Conservation (phyloP, 2,113 vertebrate species). For the Menura novaehollandiae region DNA sequence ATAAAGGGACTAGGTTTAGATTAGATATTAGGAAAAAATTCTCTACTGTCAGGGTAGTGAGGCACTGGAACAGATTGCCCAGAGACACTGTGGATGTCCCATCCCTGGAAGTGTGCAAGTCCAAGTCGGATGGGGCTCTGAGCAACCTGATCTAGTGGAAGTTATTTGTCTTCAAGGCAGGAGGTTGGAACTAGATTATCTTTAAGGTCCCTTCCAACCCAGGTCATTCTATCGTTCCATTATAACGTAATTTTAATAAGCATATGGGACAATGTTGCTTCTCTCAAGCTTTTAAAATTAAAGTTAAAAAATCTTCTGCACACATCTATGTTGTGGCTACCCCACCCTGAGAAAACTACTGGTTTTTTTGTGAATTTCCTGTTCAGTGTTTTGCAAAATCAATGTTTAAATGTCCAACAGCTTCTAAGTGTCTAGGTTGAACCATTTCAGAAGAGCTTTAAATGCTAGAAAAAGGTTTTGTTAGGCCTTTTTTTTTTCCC, state of each 20-base stretch:
- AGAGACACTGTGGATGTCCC: background rate
- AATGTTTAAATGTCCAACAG: background rate
- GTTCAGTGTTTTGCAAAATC: background rate
- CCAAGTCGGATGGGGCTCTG: background rate
- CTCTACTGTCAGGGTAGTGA: background rate
- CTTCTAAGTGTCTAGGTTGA: background rate
- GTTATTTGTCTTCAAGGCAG: too few species aligned
- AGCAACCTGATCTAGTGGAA: background rate
- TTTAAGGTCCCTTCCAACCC: background rate
- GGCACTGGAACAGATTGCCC: background rate
- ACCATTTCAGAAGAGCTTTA: background rate
- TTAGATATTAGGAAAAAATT: background rate
- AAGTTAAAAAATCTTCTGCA: background rate
- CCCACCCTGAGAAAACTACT: background rate
- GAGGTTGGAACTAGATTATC: background rate
- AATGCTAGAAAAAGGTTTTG: background rate
- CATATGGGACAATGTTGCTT: background rate
- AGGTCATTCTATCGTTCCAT: background rate
- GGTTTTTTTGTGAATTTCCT: background rate
- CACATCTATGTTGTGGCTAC: background rate
- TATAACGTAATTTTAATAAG: background rate
- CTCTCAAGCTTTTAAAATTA: background rate
- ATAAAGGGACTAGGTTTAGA: background rate
- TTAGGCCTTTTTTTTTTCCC: background rate
- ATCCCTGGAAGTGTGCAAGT: background rate